Conservation (phyloP, 1,140 invertebrate species). For the Coptotermes formosanus region DNA sequence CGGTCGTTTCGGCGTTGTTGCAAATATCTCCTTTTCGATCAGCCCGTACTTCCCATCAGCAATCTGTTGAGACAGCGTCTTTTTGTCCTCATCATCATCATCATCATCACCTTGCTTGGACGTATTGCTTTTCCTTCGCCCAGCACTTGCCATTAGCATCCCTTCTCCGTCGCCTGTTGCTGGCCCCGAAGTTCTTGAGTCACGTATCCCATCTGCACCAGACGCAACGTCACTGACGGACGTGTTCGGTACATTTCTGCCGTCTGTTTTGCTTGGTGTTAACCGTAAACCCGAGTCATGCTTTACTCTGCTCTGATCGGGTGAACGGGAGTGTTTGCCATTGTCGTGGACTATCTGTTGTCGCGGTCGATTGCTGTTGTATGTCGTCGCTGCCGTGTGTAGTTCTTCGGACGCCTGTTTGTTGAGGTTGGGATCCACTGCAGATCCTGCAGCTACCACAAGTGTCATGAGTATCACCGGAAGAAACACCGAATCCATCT, state of each 20-base stretch:
- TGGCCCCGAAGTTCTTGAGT: not conserved
- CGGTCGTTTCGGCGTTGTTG: conserved; percentile 63
- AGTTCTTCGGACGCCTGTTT: not conserved
- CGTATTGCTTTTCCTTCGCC: not conserved
- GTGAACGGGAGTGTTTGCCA: not conserved
- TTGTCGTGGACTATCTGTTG: not conserved
- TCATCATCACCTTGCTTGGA: not conserved
- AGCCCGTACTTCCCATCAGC: conserved; percentile 85
- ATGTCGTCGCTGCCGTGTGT: not conserved
- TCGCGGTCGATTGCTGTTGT: not conserved
- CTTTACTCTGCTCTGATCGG: not conserved
- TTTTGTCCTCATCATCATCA: conserved; percentile 61
- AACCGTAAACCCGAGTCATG: not conserved
- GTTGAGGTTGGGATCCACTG: not conserved
- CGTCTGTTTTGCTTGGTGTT: not conserved
- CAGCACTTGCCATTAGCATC: not conserved
- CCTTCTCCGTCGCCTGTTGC: conserved; percentile 21
- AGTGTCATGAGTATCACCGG: not conserved
- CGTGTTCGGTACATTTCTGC: not conserved
- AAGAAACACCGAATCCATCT: not conserved
- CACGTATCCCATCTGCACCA: not conserved
- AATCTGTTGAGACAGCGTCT: conserved; percentile 80
- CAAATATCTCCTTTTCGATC: conserved; percentile 80
- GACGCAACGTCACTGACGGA: not conserved
- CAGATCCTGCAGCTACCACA: not conserved